Evolutionary conservation across 2,797 vertebrate species (phyloP).

Genomic region (Valencia hispanica): DNA sequence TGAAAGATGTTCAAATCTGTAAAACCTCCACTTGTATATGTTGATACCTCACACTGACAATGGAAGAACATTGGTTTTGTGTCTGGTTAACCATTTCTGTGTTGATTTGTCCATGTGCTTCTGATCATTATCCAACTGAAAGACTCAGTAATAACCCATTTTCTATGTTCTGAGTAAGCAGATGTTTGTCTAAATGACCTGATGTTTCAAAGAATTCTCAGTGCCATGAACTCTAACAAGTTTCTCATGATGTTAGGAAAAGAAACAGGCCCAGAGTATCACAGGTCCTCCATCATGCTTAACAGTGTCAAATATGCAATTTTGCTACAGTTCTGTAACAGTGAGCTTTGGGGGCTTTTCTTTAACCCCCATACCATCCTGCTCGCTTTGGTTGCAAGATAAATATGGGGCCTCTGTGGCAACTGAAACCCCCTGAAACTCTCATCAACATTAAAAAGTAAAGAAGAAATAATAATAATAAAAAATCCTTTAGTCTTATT

Average conservation of each 20-base stretch:
- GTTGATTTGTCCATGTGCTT: background rate
- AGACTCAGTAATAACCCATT: background rate
- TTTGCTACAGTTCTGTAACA: background rate
- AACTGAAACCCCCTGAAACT: background rate
- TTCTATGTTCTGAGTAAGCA: background rate
- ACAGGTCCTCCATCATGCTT: background rate
- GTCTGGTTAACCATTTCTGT: background rate
- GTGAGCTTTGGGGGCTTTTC: background rate
- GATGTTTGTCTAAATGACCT: background rate
- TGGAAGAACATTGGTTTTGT: background rate
- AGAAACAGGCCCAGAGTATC: background rate
- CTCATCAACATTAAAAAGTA: background rate
- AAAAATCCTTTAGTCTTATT: background rate
- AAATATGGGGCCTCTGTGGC: background rate
- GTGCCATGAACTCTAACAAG: background rate
- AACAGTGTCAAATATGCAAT: background rate
- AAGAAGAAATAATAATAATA: too few species aligned
- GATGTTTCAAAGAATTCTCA: background rate
- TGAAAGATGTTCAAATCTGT: constrained; percentile 2
- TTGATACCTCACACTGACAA: constrained; percentile 12
- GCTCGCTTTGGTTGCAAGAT: background rate
- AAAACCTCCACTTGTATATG: background rate
- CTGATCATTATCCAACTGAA: background rate
- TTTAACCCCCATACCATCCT: background rate
- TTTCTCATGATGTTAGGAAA: background rate